A percentile compares a stretch with the other conserved stretches of the same genome.
These are phyloP conservation scores for Actinopyga echinites DNA, from an alignment of 53 echinoderm and acorn worm species.

Conservation along the genomic window DNA sequence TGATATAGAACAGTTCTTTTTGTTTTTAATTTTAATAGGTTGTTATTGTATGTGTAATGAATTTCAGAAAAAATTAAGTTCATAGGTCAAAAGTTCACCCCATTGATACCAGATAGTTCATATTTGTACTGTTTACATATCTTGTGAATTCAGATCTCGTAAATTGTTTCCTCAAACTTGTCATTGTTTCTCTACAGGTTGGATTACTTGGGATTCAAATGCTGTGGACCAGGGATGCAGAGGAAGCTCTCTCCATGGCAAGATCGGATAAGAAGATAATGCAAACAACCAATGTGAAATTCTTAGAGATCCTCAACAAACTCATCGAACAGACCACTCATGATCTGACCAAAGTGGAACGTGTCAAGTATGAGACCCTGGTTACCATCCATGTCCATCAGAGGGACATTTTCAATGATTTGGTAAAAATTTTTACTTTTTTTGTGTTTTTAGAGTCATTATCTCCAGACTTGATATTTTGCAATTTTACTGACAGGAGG, in stretches of 20 bases:
- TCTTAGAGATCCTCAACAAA: slow-evolving; percentile 88
- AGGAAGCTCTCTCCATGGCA: slow-evolving; percentile 86
- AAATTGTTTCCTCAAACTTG: not conserved
- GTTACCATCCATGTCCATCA: slow-evolving; percentile 99
- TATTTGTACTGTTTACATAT: not conserved
- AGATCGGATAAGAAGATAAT: slow-evolving; percentile 96
- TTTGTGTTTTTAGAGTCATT: too few relatives aligned
- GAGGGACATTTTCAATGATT: slow-evolving; percentile 97
- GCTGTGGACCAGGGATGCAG: slow-evolving; percentile 98
- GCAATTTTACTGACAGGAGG: too few relatives aligned
- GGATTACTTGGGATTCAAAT: slow-evolving; percentile 97
- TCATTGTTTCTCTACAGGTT: slow-evolving; percentile 56
- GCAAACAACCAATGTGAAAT: slow-evolving; percentile 88
- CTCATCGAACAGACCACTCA: slow-evolving; percentile 97
- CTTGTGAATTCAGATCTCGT: not conserved
- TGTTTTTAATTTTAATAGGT: too few relatives aligned
- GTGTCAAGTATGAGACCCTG: slow-evolving; percentile 96
- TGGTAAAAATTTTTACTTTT: slow-evolving; percentile 52
- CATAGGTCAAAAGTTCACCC: too few relatives aligned
- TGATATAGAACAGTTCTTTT: too few relatives aligned
- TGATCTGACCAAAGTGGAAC: slow-evolving; percentile 94
- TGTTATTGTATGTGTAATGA: too few relatives aligned
- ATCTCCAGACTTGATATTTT: too few relatives aligned
- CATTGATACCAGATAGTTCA: too few relatives aligned
- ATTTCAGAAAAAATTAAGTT: too few relatives aligned